Base-by-base conservation (phyloP, 2,113 vertebrate genomes). In the Alligator mississippiensis region DNA sequence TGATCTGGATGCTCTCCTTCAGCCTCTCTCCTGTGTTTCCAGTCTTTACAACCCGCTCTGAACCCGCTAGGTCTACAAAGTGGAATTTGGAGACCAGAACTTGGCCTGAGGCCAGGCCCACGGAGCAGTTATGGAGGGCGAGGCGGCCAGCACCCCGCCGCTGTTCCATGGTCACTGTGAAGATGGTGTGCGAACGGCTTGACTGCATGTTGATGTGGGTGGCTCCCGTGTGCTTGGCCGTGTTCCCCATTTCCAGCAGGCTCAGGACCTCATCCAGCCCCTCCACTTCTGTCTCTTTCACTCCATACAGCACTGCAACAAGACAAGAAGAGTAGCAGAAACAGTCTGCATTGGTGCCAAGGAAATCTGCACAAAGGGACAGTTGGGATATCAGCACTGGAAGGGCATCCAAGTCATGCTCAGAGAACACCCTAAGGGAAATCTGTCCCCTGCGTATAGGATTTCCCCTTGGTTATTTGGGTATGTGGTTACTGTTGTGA, bases 1-100 rank as follows among this genome's bases (percentile, higher is more conserved):
- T 99, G 94, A 99, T 99, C 97, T 99, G 99, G 93, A 99, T 99
- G 86, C 99, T 99, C 98, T 99, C 99, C 91, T 98, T 99, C 70
- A 99, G 98, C 94, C 99, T 98, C 95, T 99, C 99, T 11, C 99
- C 99, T 0, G 98, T 98, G 97, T 99, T 99, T 72, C 99, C 99
- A 0, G 98, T 99, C 97, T 98, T 98, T 91, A 99, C 97, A 82
- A 99, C 98, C 63, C 99, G 98, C 94, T 99, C 99, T 0, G 99
- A 99, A 82, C 99, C 99, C 0, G 99, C 99, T 90, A 99, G 95
- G 95, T 99, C 99, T 87, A 99, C 99, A 61, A 99, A 99, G 96
- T 99, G 99, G 64, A 99, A 99, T 96, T 99, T 99, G 94, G 99
- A 99, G 19, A 98, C 96, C 2, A 99, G 98, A 94, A 99, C 97